Evolutionary conservation across 2,888 invertebrate species (phyloP), one percentile per base, ranked within the genome.

Genomic region (Reticulitermes lucifugus): DNA sequence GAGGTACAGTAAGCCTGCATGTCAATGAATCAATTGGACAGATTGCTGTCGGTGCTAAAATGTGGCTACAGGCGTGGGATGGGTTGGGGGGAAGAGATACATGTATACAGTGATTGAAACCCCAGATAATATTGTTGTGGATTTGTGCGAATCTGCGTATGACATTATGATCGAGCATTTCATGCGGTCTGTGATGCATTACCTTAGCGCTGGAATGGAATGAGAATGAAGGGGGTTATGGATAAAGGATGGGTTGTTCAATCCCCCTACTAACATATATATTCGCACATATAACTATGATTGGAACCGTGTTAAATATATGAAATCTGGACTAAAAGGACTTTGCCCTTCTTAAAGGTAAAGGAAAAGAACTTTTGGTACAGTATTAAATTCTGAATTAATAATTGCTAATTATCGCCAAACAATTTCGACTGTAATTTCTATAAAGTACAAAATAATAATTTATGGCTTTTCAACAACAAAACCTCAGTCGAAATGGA

Each of bases 21-120:
- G 82, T 85, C 85, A 82, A 85, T 85, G 85, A 85, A 85, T 85
- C 85, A 85, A 85, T 85, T 83, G 85, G 85, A 85, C 85, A 85
- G 82, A 85, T 85, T 85, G 85, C 85, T 85, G 85, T 85, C 85
- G 85, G 83, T 85, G 85, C 85, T 84, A 84, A 84, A 84, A 84
- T 84, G 84, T 80, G 84, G 83, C 83, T 83, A 81, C 79, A 55
- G 25, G 35, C 41, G 55, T 21, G 81, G 59, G 51, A 29, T n/a
- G 65, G 77, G 71, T 43, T n/a, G 82, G 60, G 80, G 43, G 81
- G 43, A 70, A 29, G 59, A 73, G 73, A 55, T 83, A 75, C 73
- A 73, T 83, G 83, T 73, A 83, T 41, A 82, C 79, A 81, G 79
- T 85, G 85, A 85, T 85, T 85, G 85, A 85, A 85, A 85, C 83